Base-by-base conservation (phyloP, 2,888 invertebrate species). In the Nezara viridula region DNA sequence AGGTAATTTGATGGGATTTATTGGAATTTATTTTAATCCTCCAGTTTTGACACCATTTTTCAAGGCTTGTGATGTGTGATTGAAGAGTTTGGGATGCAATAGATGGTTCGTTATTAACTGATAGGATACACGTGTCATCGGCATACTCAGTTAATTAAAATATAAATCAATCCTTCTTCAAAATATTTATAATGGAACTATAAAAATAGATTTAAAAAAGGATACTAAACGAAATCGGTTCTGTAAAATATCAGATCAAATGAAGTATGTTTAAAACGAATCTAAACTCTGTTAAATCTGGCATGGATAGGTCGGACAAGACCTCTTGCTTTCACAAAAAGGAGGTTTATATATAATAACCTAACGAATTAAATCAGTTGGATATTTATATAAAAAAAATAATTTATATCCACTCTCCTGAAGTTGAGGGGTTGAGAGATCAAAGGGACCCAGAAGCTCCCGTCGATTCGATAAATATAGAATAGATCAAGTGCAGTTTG, bases 291-390 rank as follows among this genome's bases (percentile, higher is more conserved):
- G 66, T 37, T 73, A 37, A 73, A 73, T 73, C 66, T 73, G 37
- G 19, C 32, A 9, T 3, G 32, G 66, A 73, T 21, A 14, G 37
- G 0, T 19, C 0, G 4, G 2, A 0, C 19, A 37, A 21, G 19
- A 37, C 10, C 66, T 73, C 37, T 73, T 73, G 32, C 66, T 73
- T 19, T 73, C 32, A 73, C 66, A 73, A 73, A 73, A 32, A 73
- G 32, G 19, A 37, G 66, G 66, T 73, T 73, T 73, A 73, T 37
- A 37, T 24, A 73, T 73, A 37, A 73, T 73, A 73, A 37, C 66
- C 66, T 37, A 73, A 73, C 32, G 66, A 73, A 73, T 73, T 73
- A 73, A 73, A 73, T 73, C 37, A 21, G 66, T 21, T 6, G 19
- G 19, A 7, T 73, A 73, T 73, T 73, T 73, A 73, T 73, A 19